phyloP scores from a whole-genome alignment of 2,797 vertebrate species.

The Tragelaphus oryx region DNA sequence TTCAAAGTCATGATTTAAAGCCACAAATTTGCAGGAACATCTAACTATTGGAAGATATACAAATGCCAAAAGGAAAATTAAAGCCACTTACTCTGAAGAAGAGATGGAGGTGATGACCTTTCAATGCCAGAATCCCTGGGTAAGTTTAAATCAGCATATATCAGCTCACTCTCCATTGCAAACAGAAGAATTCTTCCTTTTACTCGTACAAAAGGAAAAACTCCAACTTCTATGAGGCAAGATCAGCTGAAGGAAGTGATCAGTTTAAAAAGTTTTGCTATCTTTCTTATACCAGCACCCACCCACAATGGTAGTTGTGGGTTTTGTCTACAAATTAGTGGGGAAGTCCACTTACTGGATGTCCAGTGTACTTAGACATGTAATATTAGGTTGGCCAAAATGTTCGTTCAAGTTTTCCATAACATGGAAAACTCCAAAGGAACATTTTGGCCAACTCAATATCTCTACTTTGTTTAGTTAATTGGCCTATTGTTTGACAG shows the following conservation, averaged over 20 bases:
- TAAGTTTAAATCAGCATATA: slow-evolving; percentile 23
- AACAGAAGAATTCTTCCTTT: not conserved
- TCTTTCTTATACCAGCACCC: not conserved
- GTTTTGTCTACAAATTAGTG: not conserved
- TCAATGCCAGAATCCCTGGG: too few species aligned
- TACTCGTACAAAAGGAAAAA: not conserved
- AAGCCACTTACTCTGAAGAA: slow-evolving; percentile 28
- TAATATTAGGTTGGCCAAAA: not conserved
- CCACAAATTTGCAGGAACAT: not conserved
- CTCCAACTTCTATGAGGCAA: not conserved
- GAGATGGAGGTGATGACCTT: not conserved
- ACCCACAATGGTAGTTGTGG: not conserved
- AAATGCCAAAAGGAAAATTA: not conserved
- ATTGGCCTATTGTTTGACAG: not conserved
- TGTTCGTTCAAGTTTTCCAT: not conserved
- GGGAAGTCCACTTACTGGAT: not conserved
- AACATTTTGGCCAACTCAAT: not conserved
- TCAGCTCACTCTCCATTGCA: not conserved
- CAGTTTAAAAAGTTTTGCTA: not conserved
- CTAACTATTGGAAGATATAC: not conserved
- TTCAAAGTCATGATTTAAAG: not conserved
- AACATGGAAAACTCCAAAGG: not conserved
- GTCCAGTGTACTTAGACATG: not conserved
- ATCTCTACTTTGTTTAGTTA: not conserved
- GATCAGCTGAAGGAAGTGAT: not conserved